A percentile compares a stretch with the other conserved stretches of the same genome.
Conservation (phyloP, 2,113 vertebrate genomes). For the Psophia crepitans region DNA sequence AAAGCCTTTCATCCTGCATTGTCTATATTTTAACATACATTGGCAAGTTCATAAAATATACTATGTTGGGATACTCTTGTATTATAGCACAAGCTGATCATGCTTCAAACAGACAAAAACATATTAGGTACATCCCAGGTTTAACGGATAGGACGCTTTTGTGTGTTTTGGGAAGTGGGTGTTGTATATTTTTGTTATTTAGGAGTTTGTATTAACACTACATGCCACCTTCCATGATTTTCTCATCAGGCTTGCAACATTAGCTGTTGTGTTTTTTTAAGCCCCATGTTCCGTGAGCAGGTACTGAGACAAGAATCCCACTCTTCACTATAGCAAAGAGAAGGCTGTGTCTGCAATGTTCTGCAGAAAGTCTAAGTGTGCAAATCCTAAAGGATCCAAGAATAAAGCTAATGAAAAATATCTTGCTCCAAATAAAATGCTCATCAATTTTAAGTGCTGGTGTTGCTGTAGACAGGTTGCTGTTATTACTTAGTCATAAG, state of each 20-base stretch:
- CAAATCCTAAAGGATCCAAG: not conserved
- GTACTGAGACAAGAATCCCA: not conserved
- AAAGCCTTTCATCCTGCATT: not conserved
- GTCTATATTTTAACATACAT: not conserved
- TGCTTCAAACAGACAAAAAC: not conserved
- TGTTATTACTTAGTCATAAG: not conserved
- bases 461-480: not conserved
- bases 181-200: not conserved
- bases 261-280: not conserved
- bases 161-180: fast-evolving
- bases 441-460: not conserved
- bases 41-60: not conserved
- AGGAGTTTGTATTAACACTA: not conserved
- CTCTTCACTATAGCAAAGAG: not conserved
- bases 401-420: not conserved
- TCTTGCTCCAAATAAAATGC: not conserved
- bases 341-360: not conserved
- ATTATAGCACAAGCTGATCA: not conserved
- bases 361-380: not conserved
- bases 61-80: not conserved
- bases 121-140: not conserved
- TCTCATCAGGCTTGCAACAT: not conserved
- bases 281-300: not conserved
- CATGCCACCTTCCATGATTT: not conserved
- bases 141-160: not conserved